phyloP scores from a whole-genome alignment of 2,888 invertebrate species.

The Ennomos quercinarius region DNA sequence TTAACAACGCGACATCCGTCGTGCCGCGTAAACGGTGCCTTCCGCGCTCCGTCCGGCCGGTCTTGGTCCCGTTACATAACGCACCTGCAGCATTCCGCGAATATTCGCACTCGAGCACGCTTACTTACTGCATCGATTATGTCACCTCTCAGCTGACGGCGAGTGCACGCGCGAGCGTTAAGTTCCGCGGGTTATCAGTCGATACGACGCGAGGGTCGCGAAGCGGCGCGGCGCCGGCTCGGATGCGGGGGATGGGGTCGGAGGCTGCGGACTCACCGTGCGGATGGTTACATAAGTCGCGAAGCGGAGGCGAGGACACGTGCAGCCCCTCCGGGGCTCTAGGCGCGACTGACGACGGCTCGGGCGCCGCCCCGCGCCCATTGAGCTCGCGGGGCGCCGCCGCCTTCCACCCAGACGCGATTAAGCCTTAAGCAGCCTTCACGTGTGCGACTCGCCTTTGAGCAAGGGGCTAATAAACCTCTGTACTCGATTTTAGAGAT shows the following conservation, averaged over 20 bases:
- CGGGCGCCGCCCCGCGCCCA: slow-evolving; percentile 80
- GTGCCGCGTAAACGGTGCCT: slow-evolving; percentile 35
- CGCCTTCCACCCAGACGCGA: slow-evolving; percentile 71
- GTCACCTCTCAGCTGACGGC: slow-evolving; percentile 78
- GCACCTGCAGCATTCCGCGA: slow-evolving; percentile 69
- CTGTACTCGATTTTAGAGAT: slow-evolving; percentile 63
- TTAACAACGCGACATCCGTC: slow-evolving; percentile 44
- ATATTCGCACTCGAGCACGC: slow-evolving; percentile 67
- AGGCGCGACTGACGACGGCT: slow-evolving; percentile 75
- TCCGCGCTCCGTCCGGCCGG: slow-evolving; percentile 28
- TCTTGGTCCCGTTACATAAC: slow-evolving; percentile 73
- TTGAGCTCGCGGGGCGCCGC: slow-evolving; percentile 65
- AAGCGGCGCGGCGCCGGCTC: slow-evolving; percentile 50
- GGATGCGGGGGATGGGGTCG: slow-evolving; percentile 68
- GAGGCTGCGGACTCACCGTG: slow-evolving; percentile 82
- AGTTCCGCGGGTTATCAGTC: slow-evolving; percentile 52
- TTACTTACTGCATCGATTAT: slow-evolving; percentile 83
- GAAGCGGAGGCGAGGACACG: slow-evolving; percentile 74
- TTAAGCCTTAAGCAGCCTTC: slow-evolving; percentile 76
- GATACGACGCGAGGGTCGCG: slow-evolving; percentile 51
- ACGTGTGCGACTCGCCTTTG: slow-evolving; percentile 65
- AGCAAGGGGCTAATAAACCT: slow-evolving; percentile 72
- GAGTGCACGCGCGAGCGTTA: slow-evolving; percentile 43
- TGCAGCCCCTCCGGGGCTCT: slow-evolving; percentile 78
- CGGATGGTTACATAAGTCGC: slow-evolving; percentile 83